phyloP scores from a whole-genome alignment of 1,140 invertebrate genomes.

The Scaptomyza hsui region DNA sequence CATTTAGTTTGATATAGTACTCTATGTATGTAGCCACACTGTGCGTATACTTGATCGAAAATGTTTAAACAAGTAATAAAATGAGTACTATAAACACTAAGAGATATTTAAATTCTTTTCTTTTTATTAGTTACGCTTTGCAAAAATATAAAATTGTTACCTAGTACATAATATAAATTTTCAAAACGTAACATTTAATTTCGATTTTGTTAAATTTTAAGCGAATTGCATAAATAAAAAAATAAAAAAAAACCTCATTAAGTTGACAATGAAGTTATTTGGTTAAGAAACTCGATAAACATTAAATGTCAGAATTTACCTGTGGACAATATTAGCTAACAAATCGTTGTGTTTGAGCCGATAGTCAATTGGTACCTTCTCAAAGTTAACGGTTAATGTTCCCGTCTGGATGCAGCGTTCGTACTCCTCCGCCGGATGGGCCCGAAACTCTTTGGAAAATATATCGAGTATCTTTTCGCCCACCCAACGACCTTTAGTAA shows the following conservation, averaged over 20 bases:
- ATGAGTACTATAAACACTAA: background rate
- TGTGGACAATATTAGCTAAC: conserved; percentile 97
- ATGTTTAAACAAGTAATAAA: background rate
- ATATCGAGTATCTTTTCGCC: conserved; percentile 97
- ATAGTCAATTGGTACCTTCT: conserved; percentile 96
- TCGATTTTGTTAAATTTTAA: conserved; percentile 14
- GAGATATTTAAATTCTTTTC: too few species aligned
- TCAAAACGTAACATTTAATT: conserved; percentile 5
- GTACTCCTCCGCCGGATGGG: conserved; percentile 96
- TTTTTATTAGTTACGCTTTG: too few species aligned
- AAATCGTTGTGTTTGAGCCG: conserved; percentile 96
- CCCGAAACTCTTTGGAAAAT: conserved; percentile 96
- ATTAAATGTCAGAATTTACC: conserved; percentile 86
- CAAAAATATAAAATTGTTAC: too few species aligned
- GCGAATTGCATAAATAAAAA: conserved; percentile 13
- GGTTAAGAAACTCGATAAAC: conserved; percentile 1
- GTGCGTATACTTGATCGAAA: background rate
- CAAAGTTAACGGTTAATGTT: conserved; percentile 96
- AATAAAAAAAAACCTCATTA: conserved; percentile 10
- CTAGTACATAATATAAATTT: too few species aligned
- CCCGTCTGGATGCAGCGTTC: conserved; percentile 95
- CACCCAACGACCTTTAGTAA: conserved; percentile 98
- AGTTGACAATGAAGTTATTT: conserved; percentile 17
- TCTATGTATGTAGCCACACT: conserved; percentile 12
- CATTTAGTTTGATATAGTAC: conserved; percentile 18